These are phyloP conservation scores for Drosophila takahashii DNA, from an alignment of 1,140 invertebrate species.

Conservation along the genomic window DNA sequence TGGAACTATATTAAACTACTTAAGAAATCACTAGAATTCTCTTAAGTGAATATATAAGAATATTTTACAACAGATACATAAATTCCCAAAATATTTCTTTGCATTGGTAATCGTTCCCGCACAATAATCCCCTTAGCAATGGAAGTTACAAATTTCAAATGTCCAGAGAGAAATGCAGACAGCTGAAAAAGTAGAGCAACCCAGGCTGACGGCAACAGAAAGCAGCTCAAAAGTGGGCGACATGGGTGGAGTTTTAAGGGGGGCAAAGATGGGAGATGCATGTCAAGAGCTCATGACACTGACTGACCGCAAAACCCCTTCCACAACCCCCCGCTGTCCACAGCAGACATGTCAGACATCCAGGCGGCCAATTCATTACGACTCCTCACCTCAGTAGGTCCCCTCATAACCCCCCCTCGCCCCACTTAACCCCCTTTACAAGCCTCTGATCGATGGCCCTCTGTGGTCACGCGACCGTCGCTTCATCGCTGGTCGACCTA, in stretches of 20 bases:
- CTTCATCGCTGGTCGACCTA: constrained; percentile 62
- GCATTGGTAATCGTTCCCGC: not conserved
- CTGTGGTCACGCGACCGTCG: constrained; percentile 73
- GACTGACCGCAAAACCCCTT: constrained; percentile 46
- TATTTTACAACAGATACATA: too few relatives aligned
- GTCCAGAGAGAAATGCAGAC: constrained; percentile 4
- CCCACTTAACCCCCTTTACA: constrained; percentile 4
- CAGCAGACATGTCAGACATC: constrained; percentile 60
- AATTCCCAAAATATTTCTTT: too few relatives aligned
- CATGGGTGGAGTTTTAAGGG: not conserved
- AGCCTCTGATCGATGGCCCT: constrained; percentile 75
- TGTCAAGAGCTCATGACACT: constrained; percentile 62
- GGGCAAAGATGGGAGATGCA: constrained; percentile 27
- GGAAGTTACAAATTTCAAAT: constrained; percentile 41
- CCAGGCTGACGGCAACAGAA: not conserved
- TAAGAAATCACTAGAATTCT: too few relatives aligned
- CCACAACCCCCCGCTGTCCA: constrained; percentile 16
- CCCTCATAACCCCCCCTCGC: not conserved
- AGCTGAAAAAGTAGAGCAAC: constrained; percentile 29
- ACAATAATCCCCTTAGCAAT: constrained; percentile 5
- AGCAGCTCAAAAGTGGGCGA: not conserved
- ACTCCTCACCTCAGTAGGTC: constrained; percentile 27
- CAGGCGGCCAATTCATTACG: constrained; percentile 68
- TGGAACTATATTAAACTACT: too few relatives aligned
- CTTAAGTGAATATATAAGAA: too few relatives aligned